Conservation (phyloP, 2,888 invertebrate species). For the Apodemia mormo region DNA sequence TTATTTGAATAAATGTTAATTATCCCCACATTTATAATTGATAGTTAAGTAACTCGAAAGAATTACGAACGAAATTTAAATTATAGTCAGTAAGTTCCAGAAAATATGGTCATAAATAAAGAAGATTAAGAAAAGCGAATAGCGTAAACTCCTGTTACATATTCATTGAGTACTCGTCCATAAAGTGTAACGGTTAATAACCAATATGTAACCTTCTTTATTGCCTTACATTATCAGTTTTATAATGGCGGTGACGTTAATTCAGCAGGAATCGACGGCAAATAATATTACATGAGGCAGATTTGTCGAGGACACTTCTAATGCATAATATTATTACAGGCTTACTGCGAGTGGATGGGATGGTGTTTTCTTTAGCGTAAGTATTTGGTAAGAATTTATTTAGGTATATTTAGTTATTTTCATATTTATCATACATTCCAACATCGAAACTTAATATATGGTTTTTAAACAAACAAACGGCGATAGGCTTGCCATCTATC, state of each 20-base stretch:
- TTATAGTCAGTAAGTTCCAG: not conserved
- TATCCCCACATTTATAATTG: not conserved
- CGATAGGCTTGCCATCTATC: too few relatives aligned
- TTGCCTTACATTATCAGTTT: slow-evolving; percentile 39
- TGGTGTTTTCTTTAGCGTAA: slow-evolving; percentile 1
- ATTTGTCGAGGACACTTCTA: slow-evolving; percentile 35
- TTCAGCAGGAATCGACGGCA: slow-evolving; percentile 28
- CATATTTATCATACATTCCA: not conserved
- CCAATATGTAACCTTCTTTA: slow-evolving; percentile 45
- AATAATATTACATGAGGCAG: slow-evolving; percentile 33
- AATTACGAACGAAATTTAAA: not conserved
- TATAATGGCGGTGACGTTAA: slow-evolving; percentile 42
- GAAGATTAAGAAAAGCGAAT: slow-evolving; percentile 12
- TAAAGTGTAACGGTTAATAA: slow-evolving; percentile 40
- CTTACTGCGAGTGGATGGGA: not conserved
- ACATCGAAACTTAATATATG: not conserved
- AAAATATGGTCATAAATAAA: slow-evolving; percentile 13
- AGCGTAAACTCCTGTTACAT: slow-evolving; percentile 26
- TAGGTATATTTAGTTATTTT: not conserved
- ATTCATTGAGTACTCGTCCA: slow-evolving; percentile 30
- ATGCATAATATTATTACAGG: slow-evolving; percentile 36
- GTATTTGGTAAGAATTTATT: not conserved
- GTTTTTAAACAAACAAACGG: too few relatives aligned
- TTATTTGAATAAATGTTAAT: not conserved
- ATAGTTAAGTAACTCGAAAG: not conserved